Evolutionary conservation across 23 tunicate species (phyloP).

Genomic region (Halocynthia aurantium): DNA sequence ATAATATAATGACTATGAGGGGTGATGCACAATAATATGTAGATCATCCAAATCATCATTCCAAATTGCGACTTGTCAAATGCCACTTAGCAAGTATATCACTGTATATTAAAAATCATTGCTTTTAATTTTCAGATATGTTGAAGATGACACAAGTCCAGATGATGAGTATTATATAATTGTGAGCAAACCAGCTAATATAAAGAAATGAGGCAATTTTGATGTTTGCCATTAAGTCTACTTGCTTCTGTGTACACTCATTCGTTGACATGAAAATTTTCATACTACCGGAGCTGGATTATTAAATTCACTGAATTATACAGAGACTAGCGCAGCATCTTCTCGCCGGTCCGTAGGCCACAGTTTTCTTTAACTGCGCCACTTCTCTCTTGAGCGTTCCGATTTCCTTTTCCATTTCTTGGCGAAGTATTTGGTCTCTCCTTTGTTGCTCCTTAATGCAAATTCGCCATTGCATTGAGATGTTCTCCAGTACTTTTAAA

Average conservation of each 20-base stretch:
- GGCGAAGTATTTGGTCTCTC: constrained; percentile 21
- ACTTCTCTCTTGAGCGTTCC: constrained; percentile 58
- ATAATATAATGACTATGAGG: too few species aligned
- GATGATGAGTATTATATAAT: constrained; percentile 59
- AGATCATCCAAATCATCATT: too few species aligned
- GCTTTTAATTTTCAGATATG: constrained; percentile 21
- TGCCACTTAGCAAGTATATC: too few species aligned
- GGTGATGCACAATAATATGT: too few species aligned
- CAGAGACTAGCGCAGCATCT: constrained; percentile 6
- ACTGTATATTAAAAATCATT: too few species aligned
- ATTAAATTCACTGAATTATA: background rate
- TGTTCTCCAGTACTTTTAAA: background rate
- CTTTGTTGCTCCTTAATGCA: constrained; percentile 4
- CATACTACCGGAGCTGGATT: too few species aligned
- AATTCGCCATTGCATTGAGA: background rate
- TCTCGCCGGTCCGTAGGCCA: constrained; percentile 1
- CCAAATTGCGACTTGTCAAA: too few species aligned
- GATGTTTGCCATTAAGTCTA: too few species aligned
- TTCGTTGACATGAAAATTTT: too few species aligned
- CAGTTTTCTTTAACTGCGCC: constrained; percentile 26
- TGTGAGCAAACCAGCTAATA: constrained; percentile 42
- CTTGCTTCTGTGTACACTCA: too few species aligned
- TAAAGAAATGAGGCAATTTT: background rate
- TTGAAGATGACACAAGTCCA: constrained; percentile 52
- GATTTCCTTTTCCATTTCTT: constrained; percentile 35